Conservation (phyloP, 2,797 vertebrate genomes). For the Mareca penelope region DNA sequence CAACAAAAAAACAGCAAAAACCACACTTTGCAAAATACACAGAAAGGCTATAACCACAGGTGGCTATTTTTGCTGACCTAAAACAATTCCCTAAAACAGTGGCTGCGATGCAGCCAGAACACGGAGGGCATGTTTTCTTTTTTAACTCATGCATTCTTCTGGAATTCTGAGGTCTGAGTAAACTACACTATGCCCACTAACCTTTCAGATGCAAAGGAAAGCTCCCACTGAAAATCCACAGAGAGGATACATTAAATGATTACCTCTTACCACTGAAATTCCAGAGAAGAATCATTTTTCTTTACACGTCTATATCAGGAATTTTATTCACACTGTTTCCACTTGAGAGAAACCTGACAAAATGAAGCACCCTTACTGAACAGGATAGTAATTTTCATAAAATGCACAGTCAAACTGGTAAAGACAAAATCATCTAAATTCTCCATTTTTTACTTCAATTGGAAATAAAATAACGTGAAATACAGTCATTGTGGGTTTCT, state of each 20-base stretch:
- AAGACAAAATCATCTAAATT: constrained; percentile 72
- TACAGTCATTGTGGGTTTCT: constrained; percentile 59
- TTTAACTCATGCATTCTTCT: constrained; percentile 51
- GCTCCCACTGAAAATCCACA: constrained; percentile 6
- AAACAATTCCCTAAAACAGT: constrained; percentile 55
- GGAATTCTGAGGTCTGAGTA: constrained; percentile 63
- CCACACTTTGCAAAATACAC: background rate
- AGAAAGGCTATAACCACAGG: constrained; percentile 44
- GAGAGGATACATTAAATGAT: constrained; percentile 28
- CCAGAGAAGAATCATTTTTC: constrained; percentile 34
- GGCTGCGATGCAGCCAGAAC: constrained; percentile 28
- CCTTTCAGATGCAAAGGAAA: constrained; percentile 34
- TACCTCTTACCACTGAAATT: constrained; percentile 35
- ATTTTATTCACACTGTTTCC: constrained; percentile 61
- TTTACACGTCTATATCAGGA: constrained; percentile 37
- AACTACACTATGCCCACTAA: constrained; percentile 27
- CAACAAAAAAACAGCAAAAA: background rate
- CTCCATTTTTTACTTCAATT: constrained; percentile 73
- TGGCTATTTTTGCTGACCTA: constrained; percentile 69
- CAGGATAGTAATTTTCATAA: constrained; percentile 71
- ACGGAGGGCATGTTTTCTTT: constrained; percentile 36
- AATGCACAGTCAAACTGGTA: constrained; percentile 66
- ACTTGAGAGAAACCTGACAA: constrained; percentile 66
- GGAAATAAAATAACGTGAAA: constrained; percentile 74
- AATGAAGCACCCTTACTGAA: constrained; percentile 51